Base-by-base conservation (phyloP, 2,113 vertebrate species). In the Lucifuga dentata region DNA sequence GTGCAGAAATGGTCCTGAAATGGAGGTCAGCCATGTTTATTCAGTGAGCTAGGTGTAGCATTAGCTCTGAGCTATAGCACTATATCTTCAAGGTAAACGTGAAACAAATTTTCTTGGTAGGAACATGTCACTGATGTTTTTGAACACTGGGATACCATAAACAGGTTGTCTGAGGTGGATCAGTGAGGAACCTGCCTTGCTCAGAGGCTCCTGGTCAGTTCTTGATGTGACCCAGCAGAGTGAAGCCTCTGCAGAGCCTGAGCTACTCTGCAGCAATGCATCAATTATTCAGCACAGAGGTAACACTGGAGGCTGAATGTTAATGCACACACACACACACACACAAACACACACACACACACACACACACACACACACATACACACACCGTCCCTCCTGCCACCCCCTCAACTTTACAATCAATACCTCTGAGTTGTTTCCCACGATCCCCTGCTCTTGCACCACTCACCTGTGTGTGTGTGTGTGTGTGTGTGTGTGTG, bases 381-480 rank as follows among this genome's bases (percentile, higher is more conserved):
- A n/a, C 17, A 35, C 16, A 24, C 36, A 5, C n/a, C n/a, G n/a
- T n/a, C n/a, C n/a, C 38, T 15, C 44, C 62, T 44, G n/a, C 29
- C 17, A 2, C 16, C 76, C 7, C 61, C 43, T 29, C 39, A 19
- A 7, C 38, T 3, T 23, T 24, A 67, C 32, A 23, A 64, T 84
- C 75, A 38, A 82, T 74, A 69, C 19, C 33, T 38, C 48, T n/a
- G 53, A 45, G 36, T 11, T 16, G 12, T 66, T 88, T 86, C 82
- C 80, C 84, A 87, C 82, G 83, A 78, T 81, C 82, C 62, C 40
- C 21, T 38, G 50, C 41, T 66, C 24, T 73, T 35, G 44, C 2
- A 5, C 15, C 8, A 8, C n/a, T n/a, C n/a, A n/a, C n/a, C 23
- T 49, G 13, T 23, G 26, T 19, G 15, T 33, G 15, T 46, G 33